Base-by-base conservation (phyloP, 2,797 vertebrate species). In the Pangasius sanitwongsei region DNA sequence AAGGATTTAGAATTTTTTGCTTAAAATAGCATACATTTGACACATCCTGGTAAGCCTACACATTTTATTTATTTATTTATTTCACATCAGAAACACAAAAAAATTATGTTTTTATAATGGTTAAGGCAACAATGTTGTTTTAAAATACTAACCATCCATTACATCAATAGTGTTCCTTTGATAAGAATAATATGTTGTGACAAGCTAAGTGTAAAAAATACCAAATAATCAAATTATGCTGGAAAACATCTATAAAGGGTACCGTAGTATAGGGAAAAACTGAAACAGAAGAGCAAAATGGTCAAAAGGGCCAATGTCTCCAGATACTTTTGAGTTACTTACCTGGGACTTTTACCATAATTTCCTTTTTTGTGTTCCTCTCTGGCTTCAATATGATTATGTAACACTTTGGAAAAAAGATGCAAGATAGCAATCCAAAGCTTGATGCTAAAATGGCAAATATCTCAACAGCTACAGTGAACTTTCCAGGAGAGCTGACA, bases 361-460 rank as follows among this genome's bases (percentile, higher is more conserved):
- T 44, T 75, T 16, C 9, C 41, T 75, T 75, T 75, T 75, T 75
- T 25, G 20, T 75, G 11, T 48, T 75, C 11, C 9, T 75, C 31
- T 87, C 88, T 48, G 88, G 88, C 16, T 74, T 89, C 31, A 89
- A 4, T 72, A 89, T 82, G 57, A 89, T 89, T 25, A 89, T 89
- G 57, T 87, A 89, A 83, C 88, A 89, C 50, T 89, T 89, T 13
- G 88, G 88, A 8, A 44, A 23, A 83, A 90, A 90, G 50, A 90
- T 90, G 7, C 89, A 88, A 31, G 78, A 69, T 6, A 90, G 85
- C n/a, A 90, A 87, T 83, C 84, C 84, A 83, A 90, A 88, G 65
- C 74, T 77, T n/a, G 74, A 77, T 50, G 74, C 37, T 72, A 88
- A 34, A 67, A 88, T 88, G 23, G 87, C 87, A 85, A 88, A 88